phyloP scores from a whole-genome alignment of 2,888 invertebrate genomes.

The Acrobasis consociella region DNA sequence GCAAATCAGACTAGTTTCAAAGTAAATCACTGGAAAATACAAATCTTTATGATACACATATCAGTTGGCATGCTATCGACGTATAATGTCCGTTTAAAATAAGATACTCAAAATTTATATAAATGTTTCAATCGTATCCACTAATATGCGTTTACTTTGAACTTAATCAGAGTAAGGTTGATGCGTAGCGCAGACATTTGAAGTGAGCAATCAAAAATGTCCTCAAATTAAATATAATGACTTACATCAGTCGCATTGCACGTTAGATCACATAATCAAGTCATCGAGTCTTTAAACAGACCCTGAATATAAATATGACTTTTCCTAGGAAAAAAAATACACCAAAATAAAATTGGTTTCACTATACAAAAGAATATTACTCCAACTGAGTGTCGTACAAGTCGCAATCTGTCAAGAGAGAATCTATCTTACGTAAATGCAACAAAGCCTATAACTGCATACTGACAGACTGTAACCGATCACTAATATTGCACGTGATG shows the following conservation, averaged over 20 bases:
- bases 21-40: background rate
- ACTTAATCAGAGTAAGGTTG: background rate
- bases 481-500: conserved; percentile 23
- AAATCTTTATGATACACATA: too few species aligned
- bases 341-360: conserved; percentile 59
- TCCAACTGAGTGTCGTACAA: conserved; percentile 32
- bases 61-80: background rate
- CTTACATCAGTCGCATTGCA: conserved; percentile 29
- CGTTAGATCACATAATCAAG: conserved; percentile 30
- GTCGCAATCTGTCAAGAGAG: conserved; percentile 19
- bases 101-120: too few species aligned
- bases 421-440: conserved; percentile 27
- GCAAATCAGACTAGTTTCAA: background rate
- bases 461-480: conserved; percentile 17
- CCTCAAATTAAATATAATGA: conserved; percentile 9
- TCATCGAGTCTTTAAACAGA: conserved; percentile 66
- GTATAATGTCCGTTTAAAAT: too few species aligned
- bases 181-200: background rate
- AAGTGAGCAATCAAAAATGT: conserved; percentile 28
- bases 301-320: conserved; percentile 57
- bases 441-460: conserved; percentile 21
- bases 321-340: conserved; percentile 65
- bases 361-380: conserved; percentile 43
- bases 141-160: background rate
- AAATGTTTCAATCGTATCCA: background rate